Base-by-base conservation (phyloP, 2,113 vertebrate genomes). In the Oreochromis niloticus region DNA sequence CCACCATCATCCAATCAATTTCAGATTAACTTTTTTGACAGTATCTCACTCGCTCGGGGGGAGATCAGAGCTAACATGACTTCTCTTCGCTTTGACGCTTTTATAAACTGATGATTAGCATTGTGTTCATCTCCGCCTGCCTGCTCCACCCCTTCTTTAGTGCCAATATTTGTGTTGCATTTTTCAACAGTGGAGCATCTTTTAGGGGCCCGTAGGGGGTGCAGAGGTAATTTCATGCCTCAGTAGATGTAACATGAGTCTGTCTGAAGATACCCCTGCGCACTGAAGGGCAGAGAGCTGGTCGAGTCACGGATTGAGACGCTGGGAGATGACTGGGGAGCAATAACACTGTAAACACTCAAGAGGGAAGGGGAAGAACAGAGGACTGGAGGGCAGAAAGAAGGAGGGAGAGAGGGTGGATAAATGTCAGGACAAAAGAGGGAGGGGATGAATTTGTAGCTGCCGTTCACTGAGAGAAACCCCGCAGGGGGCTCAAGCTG, bases 201-300 rank as follows among this genome's bases (percentile, higher is more conserved):
- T 61, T 85, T 61, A 63, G 54, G 9, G 14, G 34, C 68, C 87
- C 9, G 16, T 17, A 24, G 88, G 91, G 82, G 82, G 43, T 41
- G 19, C 78, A 19, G 84, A 84, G 86, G 90, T 89, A 93, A 96
- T 96, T 95, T 95, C 91, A 95, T 92, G 93, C 92, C 90, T 93
- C 90, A 91, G 68, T 90, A 90, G 88, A 83, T 80, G 85, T 78
- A 93, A 89, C 90, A 82, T 27, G 81, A 85, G 57, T 52, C 83
- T 3, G 75, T 83, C 86, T 84, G 75, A 54, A 39, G 85, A 86
- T 57, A 36, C 66, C 82, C 73, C 54, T 0, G 5, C 3, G 27
- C 75, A 36, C 73, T 80, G 80, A 88, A 80, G 83, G 82, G 78
- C 71, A 46, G 54, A 87, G 88, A 68, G 30, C 68, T 9, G 32